Evolutionary conservation across 2,888 invertebrate species (phyloP), one percentile per base, ranked within the genome.

Genomic region (Osmoderma eremita): DNA sequence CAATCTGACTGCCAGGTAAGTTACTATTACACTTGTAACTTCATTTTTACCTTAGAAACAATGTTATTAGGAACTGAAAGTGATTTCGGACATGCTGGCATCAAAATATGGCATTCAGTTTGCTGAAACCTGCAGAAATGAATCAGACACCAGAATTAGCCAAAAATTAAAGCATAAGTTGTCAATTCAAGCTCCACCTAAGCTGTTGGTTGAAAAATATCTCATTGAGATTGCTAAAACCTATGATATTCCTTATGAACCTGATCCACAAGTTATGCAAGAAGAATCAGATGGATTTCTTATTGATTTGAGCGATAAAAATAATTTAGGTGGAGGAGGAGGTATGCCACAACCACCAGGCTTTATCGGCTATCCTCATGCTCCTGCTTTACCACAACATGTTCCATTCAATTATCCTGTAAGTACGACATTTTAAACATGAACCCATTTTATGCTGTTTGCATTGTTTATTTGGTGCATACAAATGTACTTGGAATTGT

Each of bases 141-240:
- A 95, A 78, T 87, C 88, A 67, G 86, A 94, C 3, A 89, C 88
- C 69, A 49, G 68, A 18, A 91, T 91, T 24, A 96, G 94, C 75
- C 93, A 95, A 68, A 97, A 97, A 80, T 82, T 99, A 42, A 94
- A 93, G 82, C 94, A 95, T 77, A 98, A 98, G 84, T 85, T 98
- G 83, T 91, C 93, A 20, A 91, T 97, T 6, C 95, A 97, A 75
- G 95, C 97, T 36, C 99, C 99, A 2, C 95, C 98, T 0, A 98
- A 97, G 80, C 84, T 97, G 63, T 86, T 99, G 15, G 93, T 99
- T 5, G 99, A 99, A 80, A 94, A 93, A 79, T 95, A 90, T 85
- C 88, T 98, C 74, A 92, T 97, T 76, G 98, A 98, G 84, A 99
- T 99, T 75, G 97, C 98, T 0, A 96, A 93, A 81, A 94, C 93